Percentiles rank a stretch among this genome's conserved stretches.
These are phyloP conservation scores for Australoheros scitulus DNA, from an alignment of 2,113 vertebrate species.

Conservation along the genomic window DNA sequence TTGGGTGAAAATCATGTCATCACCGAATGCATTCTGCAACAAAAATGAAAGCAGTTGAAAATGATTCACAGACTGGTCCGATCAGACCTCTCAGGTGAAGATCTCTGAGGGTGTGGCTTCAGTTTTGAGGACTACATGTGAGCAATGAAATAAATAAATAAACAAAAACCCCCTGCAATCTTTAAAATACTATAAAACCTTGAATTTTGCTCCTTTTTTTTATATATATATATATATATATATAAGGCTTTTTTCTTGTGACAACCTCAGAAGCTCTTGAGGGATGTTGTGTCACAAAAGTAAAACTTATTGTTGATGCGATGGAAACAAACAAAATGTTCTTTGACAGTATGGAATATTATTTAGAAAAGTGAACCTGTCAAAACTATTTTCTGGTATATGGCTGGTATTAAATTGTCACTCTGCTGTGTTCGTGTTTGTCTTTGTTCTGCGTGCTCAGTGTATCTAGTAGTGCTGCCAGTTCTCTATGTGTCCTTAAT, in stretches of 20 bases:
- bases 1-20: neutral
- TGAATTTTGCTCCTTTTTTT: neutral
- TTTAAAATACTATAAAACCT: neutral
- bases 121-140: neutral
- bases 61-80: neutral
- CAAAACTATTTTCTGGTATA: neutral
- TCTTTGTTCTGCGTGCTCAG: neutral
- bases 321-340: neutral
- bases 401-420: neutral
- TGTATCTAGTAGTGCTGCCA: neutral
- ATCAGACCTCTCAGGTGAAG: neutral
- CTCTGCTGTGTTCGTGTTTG: neutral
- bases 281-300: neutral
- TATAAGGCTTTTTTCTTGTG: neutral
- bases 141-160: neutral
- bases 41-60: neutral
- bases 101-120: neutral
- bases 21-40: neutral
- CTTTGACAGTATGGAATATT: neutral
- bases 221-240: neutral
- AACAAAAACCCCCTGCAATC: neutral
- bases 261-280: neutral
- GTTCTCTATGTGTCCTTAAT: slow-evolving; percentile 33
- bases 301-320: neutral
- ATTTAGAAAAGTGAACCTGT: neutral